Percentiles rank a stretch among this genome's conserved stretches.
Conservation (phyloP, 2,888 invertebrate genomes). For the Plebejus anna region DNA sequence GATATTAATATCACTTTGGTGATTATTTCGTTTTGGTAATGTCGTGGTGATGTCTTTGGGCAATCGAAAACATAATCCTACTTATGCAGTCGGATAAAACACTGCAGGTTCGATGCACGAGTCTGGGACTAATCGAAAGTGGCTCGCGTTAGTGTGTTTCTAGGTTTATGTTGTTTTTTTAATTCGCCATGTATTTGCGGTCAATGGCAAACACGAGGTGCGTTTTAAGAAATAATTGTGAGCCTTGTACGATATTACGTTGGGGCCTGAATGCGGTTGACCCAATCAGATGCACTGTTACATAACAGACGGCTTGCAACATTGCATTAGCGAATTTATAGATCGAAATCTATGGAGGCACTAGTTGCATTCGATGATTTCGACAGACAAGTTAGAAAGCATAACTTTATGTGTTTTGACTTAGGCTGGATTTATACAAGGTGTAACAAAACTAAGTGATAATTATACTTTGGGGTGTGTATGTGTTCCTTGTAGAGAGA, state of each 20-base stretch:
- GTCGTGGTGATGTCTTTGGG: too few species aligned
- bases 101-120: not conserved
- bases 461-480: too few species aligned
- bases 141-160: slow-evolving; percentile 6
- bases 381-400: not conserved
- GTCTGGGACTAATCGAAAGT: not conserved
- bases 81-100: not conserved
- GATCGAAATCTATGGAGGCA: not conserved
- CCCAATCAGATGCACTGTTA: slow-evolving; percentile 43
- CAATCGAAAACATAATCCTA: not conserved
- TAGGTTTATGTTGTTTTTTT: slow-evolving; percentile 20
- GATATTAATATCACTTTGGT: too few species aligned
- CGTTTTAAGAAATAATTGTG: slow-evolving; percentile 18
- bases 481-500: too few species aligned
- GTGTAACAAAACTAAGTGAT: too few species aligned
- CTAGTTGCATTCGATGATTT: not conserved
- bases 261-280: slow-evolving; percentile 31
- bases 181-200: slow-evolving; percentile 20
- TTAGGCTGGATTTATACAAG: too few species aligned
- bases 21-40: too few species aligned
- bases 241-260: slow-evolving; percentile 28
- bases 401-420: too few species aligned
- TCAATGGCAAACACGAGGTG: slow-evolving; percentile 19
- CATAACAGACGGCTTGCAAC: slow-evolving; percentile 39
- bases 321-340: slow-evolving; percentile 31